Evolutionary conservation across 2,888 invertebrate species (phyloP).

Genomic region (Machimus rusticus): DNA sequence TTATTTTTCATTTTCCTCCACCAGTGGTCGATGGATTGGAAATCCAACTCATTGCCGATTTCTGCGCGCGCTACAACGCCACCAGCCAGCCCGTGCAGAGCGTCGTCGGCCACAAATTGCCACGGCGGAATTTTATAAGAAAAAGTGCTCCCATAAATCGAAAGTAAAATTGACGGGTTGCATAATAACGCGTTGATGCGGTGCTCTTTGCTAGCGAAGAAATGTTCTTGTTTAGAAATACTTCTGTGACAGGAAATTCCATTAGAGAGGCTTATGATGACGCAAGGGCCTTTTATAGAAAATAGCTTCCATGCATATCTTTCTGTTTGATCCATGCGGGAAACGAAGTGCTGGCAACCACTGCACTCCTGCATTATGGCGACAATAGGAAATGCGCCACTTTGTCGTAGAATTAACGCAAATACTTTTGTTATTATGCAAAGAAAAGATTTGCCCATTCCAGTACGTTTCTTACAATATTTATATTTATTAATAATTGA

Average conservation of each 20-base stretch:
- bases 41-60: constrained; percentile 32
- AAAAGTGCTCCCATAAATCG: constrained; percentile 49
- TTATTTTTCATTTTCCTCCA: constrained; percentile 37
- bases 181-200: constrained; percentile 33
- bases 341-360: background rate
- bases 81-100: background rate
- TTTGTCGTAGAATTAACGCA: background rate
- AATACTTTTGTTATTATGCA: background rate
- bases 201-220: constrained; percentile 14
- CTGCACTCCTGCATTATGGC: background rate
- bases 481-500: background rate
- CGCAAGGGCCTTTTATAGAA: background rate
- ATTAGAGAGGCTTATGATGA: background rate
- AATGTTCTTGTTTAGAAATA: constrained; percentile 23
- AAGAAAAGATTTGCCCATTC: background rate
- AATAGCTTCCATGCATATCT: background rate
- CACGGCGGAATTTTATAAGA: constrained; percentile 43
- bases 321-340: background rate
- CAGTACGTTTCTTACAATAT: background rate
- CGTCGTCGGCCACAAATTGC: constrained; percentile 35
- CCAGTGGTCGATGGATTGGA: constrained; percentile 39
- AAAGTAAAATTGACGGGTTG: constrained; percentile 47
- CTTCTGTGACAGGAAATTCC: constrained; percentile 25
- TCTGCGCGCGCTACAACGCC: background rate
- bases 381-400: background rate